Percentiles rank a stretch among this genome's conserved stretches.
phyloP scores from a whole-genome alignment of 2,113 vertebrate genomes.

The Tragelaphus buxtoni region DNA sequence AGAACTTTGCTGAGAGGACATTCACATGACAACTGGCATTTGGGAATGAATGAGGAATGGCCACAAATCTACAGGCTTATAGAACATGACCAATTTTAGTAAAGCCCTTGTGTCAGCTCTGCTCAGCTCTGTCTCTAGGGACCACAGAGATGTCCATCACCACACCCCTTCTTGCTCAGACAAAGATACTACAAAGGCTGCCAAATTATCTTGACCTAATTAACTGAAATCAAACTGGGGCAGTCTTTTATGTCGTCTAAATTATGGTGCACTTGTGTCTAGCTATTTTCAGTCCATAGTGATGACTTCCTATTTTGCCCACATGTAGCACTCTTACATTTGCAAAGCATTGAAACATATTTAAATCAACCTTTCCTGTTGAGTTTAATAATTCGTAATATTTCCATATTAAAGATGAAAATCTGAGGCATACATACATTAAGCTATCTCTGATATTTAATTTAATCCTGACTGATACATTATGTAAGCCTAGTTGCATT shows the following conservation, averaged over 20 bases:
- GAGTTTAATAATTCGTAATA: neutral
- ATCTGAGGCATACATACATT: neutral
- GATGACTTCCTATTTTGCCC: constrained; percentile 20
- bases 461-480: neutral
- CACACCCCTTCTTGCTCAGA: neutral
- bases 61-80: neutral
- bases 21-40: constrained; percentile 7
- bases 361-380: neutral
- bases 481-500: neutral
- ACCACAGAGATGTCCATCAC: neutral
- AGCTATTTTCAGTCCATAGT: constrained; percentile 17
- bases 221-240: constrained; percentile 35
- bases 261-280: neutral
- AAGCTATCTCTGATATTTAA: neutral
- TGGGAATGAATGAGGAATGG: constrained; percentile 19
- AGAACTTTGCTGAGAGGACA: constrained; percentile 17
- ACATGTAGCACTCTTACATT: neutral
- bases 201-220: constrained; percentile 56
- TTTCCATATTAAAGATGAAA: neutral
- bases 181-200: constrained; percentile 30
- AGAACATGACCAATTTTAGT: constrained; percentile 4
- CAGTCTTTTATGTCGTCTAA: constrained; percentile 9
- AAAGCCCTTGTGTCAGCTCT: constrained; percentile 28
- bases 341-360: neutral
- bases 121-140: neutral